A percentile compares a stretch with the other conserved stretches of the same genome.
These are phyloP conservation scores for Cryptosula pallasiana DNA, from an alignment of 2,888 invertebrate genomes.

Conservation along the genomic window DNA sequence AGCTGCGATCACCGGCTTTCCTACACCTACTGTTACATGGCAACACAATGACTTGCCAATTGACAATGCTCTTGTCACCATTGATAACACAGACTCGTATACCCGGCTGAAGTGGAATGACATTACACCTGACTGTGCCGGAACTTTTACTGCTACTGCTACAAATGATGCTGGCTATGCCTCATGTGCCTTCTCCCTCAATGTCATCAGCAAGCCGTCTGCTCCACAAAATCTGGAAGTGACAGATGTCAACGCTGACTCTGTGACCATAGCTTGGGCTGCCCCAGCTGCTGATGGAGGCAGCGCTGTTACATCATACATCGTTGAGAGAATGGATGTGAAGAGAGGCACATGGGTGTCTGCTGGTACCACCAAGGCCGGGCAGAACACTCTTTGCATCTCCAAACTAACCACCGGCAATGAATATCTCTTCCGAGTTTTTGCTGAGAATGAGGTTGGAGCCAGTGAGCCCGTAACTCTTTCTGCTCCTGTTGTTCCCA, in stretches of 20 bases:
- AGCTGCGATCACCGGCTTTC: conserved; percentile 84
- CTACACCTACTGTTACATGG: conserved; percentile 82
- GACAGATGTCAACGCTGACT: conserved; percentile 79
- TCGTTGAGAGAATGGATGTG: conserved; percentile 60
- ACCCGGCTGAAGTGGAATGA: conserved; percentile 18
- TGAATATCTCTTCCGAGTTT: conserved; percentile 77
- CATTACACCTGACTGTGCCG: conserved; percentile 25
- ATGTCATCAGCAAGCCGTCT: conserved; percentile 30
- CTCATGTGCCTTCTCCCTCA: background rate
- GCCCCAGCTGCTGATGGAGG: conserved; percentile 77
- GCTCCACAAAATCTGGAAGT: conserved; percentile 79
- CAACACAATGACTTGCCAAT: background rate
- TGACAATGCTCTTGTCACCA: background rate
- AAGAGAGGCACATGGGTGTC: conserved; percentile 29
- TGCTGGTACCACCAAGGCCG: conserved; percentile 27
- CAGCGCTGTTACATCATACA: conserved; percentile 70
- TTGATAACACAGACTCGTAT: background rate
- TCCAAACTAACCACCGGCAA: conserved; percentile 3
- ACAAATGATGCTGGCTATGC: conserved; percentile 25
- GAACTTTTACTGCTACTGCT: conserved; percentile 24
- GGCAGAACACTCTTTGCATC: background rate
- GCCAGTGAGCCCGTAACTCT: conserved; percentile 9
- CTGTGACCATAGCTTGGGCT: conserved; percentile 86
- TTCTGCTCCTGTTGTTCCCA: background rate
- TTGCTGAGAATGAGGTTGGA: conserved; percentile 79